phyloP scores from a whole-genome alignment of 2,113 vertebrate species.

The Sceloporus tristichus region DNA sequence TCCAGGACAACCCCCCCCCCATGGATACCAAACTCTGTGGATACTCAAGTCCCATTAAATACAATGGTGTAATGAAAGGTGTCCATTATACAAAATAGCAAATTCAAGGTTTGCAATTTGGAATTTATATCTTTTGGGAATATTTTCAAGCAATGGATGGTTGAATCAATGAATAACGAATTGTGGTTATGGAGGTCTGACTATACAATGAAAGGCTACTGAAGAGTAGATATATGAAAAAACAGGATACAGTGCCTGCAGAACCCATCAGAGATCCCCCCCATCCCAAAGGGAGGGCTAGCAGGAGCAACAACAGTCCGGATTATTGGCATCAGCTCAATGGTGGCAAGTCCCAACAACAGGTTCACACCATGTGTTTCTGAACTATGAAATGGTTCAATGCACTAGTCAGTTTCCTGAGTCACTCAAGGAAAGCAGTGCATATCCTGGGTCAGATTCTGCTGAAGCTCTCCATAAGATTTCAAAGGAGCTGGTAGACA shows the following conservation, averaged over 20 bases:
- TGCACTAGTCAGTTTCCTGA: conserved; percentile 39
- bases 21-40: too few species aligned
- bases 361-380: conserved; percentile 10
- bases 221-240: conserved; percentile 6
- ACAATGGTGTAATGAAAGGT: too few species aligned
- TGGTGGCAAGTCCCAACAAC: conserved; percentile 54
- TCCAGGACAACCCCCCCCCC: too few species aligned
- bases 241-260: conserved; percentile 29
- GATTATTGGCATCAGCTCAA: conserved; percentile 33
- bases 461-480: conserved; percentile 36
- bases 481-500: conserved; percentile 29
- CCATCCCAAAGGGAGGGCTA: conserved; percentile 35
- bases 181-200: too few species aligned
- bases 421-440: conserved; percentile 67
- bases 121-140: too few species aligned
- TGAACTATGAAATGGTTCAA: conserved; percentile 44
- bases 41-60: too few species aligned
- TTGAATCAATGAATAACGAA: not conserved
- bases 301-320: conserved; percentile 19
- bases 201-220: conserved; percentile 35
- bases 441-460: conserved; percentile 53
- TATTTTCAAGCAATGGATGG: too few species aligned
- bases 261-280: conserved; percentile 5
- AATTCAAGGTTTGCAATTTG: too few species aligned
- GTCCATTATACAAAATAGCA: too few species aligned